Evolutionary conservation across 2,888 invertebrate genomes (phyloP).

Genomic region (Limnephilus auricula): DNA sequence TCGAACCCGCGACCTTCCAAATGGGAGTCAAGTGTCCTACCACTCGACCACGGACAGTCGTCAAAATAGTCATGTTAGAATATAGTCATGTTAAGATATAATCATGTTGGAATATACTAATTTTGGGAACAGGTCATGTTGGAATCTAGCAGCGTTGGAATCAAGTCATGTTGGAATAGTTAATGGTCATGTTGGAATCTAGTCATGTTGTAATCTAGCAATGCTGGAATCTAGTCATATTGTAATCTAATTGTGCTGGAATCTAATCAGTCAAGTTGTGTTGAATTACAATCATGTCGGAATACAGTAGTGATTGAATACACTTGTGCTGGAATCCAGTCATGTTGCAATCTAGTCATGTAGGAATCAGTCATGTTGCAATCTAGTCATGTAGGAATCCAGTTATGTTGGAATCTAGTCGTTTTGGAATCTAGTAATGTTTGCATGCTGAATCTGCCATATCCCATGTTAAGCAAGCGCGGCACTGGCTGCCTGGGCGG

Average conservation of each 20-base stretch:
- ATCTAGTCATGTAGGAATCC: neutral
- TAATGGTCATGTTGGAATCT: too few relatives aligned
- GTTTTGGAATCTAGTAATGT: neutral
- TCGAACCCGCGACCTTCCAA: too few relatives aligned
- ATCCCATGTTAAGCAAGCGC: constrained; percentile 20
- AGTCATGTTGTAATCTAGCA: neutral
- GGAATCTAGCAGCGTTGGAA: too few relatives aligned
- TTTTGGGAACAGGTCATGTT: too few relatives aligned
- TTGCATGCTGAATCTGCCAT: constrained; percentile 14
- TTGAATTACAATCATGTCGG: neutral
- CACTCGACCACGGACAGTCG: too few relatives aligned
- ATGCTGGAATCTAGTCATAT: neutral
- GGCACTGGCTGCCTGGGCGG: neutral
- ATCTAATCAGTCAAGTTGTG: neutral
- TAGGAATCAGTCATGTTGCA: neutral
- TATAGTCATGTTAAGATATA: neutral
- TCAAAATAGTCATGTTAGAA: neutral
- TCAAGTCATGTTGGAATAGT: too few relatives aligned
- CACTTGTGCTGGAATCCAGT: too few relatives aligned
- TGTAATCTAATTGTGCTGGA: neutral
- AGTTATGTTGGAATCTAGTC: neutral
- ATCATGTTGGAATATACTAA: neutral
- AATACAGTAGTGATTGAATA: neutral
- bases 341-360: neutral
- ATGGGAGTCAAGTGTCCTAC: too few relatives aligned